A percentile compares a stretch with the other conserved stretches of the same genome.
These are phyloP conservation scores for Platycercus adscitus DNA, from an alignment of 2,113 vertebrate species.

Conservation along the genomic window DNA sequence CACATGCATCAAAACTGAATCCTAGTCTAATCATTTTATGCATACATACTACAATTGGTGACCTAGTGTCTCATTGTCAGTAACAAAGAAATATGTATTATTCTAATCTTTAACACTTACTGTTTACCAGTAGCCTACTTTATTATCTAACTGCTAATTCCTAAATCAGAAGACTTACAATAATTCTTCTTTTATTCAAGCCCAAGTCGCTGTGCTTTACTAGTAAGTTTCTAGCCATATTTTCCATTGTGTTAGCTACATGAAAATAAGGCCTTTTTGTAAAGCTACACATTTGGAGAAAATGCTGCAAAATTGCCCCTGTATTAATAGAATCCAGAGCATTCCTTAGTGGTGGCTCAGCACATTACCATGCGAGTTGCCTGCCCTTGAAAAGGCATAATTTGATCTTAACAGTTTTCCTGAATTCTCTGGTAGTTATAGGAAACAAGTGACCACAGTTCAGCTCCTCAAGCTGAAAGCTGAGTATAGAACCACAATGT, in stretches of 20 bases:
- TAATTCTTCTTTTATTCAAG: conserved; percentile 41
- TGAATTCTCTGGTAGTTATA: conserved; percentile 69
- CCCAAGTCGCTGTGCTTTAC: conserved; percentile 30
- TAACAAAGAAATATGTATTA: not conserved
- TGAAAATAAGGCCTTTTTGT: conserved; percentile 64
- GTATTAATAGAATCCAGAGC: conserved; percentile 76
- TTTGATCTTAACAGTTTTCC: conserved; percentile 73
- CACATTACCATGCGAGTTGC: conserved; percentile 44
- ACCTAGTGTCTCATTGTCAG: not conserved
- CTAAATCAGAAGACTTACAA: conserved; percentile 48
- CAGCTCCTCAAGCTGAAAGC: conserved; percentile 52
- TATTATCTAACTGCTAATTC: conserved; percentile 49
- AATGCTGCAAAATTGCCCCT: conserved; percentile 48
- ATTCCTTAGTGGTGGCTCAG: conserved; percentile 74
- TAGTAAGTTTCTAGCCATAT: conserved; percentile 25
- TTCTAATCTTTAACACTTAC: not conserved
- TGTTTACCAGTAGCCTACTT: conserved; percentile 13
- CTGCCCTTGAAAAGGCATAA: conserved; percentile 68
- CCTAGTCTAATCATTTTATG: not conserved
- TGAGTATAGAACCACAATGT: conserved; percentile 63
- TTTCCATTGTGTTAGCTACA: conserved; percentile 42
- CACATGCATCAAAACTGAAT: not conserved
- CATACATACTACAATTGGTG: not conserved
- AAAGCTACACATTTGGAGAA: conserved; percentile 44
- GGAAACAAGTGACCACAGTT: conserved; percentile 74